Evolutionary conservation across 2,113 vertebrate genomes (phyloP), one percentile per base, ranked within the genome.

Genomic region (Serinus canaria): DNA sequence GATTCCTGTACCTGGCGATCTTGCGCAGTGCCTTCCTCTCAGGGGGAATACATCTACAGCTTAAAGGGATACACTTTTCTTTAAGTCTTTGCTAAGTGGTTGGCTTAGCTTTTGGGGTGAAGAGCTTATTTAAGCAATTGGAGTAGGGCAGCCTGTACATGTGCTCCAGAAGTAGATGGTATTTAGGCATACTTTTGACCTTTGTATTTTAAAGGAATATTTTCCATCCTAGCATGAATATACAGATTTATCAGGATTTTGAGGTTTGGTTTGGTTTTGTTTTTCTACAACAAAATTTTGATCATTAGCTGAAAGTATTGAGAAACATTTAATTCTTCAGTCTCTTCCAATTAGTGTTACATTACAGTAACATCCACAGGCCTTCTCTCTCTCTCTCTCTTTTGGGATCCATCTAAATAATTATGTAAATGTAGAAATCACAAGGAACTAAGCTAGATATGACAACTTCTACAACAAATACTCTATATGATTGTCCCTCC

Each of bases 361-460:
- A 16, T 47, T 39, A 58, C 31, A 56, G 19, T 67, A 41, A 41
- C 10, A 2, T n/a, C 31, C 23, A 35, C 10, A 33, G 67, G 28
- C 25, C n/a, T 4, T 43, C 25, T n/a, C 7, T 0, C 11, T 7
- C 53, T 46, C 20, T 37, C 5, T 77, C 28, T 0, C 31, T 31
- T 81, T 78, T 0, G 0, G 6, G 15, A 80, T 73, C 9, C 11
- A 6, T 83, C n/a, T 68, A 35, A 56, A 24, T 82, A 63, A 33
- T 59, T 44, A 12, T 11, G 30, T 31, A 72, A 68, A 56, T 37
- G 20, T 64, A 37, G 37, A 41, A 84, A 43, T 81, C 58, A 24
- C 33, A 81, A 78, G 27, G n/a, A 78, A 75, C 7, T 60, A 60
- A 49, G 22, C 30, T 76, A 59, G 52, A n/a, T 73, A 27, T 52